Percentiles rank a stretch among this genome's conserved stretches.
Conservation (phyloP, 2,888 invertebrate species). For the Synergus gifuensis region DNA sequence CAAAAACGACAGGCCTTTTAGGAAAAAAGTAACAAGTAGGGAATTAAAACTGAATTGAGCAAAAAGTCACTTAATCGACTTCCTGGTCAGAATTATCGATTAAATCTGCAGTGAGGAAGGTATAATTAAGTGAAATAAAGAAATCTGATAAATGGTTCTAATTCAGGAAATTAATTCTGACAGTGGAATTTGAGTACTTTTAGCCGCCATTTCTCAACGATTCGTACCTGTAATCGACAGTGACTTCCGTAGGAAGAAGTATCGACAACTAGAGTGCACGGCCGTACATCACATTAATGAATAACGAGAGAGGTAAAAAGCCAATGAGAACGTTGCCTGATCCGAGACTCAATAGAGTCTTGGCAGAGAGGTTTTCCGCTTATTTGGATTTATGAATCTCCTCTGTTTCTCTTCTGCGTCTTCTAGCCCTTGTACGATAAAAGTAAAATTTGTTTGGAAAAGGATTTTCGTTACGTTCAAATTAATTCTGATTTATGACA, state of each 20-base stretch:
- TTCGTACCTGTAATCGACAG: slow-evolving; percentile 44
- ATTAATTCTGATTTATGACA: slow-evolving; percentile 71
- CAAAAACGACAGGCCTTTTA: no score
- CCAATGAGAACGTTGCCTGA: slow-evolving; percentile 52
- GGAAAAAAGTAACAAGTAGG: no score
- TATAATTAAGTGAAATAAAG: not conserved
- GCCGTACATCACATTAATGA: slow-evolving; percentile 54
- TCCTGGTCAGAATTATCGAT: not conserved
- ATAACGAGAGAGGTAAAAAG: slow-evolving; percentile 53
- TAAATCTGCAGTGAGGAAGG: not conserved
- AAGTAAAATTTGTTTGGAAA: slow-evolving; percentile 64
- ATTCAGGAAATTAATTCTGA: slow-evolving; percentile 20
- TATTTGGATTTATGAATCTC: slow-evolving; percentile 73
- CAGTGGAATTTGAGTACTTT: slow-evolving; percentile 15
- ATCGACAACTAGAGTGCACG: slow-evolving; percentile 51
- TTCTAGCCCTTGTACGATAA: slow-evolving; percentile 56
- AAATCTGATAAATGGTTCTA: not conserved
- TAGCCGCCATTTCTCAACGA: slow-evolving; percentile 12
- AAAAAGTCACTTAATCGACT: no score
- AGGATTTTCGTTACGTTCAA: slow-evolving; percentile 62
- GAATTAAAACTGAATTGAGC: no score
- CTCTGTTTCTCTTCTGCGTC: slow-evolving; percentile 52
- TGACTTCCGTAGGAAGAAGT: slow-evolving; percentile 53
- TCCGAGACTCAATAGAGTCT: slow-evolving; percentile 55
- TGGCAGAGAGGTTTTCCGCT: slow-evolving; percentile 59